A percentile compares a stretch with the other conserved stretches of the same genome.
These are phyloP conservation scores for Drosophila leonis DNA, from an alignment of 2,888 invertebrate species.

Conservation along the genomic window DNA sequence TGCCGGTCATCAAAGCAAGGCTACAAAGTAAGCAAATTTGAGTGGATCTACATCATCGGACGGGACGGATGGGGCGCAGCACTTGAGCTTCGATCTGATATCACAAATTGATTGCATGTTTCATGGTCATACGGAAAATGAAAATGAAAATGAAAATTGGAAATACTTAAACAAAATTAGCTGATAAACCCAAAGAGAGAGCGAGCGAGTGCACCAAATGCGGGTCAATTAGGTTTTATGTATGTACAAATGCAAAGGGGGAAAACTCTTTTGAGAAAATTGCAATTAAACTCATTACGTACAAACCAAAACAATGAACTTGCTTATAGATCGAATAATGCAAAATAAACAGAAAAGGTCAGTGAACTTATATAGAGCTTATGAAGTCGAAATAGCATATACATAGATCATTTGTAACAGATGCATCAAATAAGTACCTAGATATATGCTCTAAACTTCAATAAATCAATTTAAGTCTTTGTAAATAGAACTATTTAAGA, in stretches of 20 bases:
- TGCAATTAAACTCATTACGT: conserved; percentile 10
- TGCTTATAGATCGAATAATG: not conserved
- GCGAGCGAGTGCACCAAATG: conserved; percentile 26
- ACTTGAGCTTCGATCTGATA: conserved; percentile 56
- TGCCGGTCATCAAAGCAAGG: conserved; percentile 41
- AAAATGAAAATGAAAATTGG: conserved; percentile 19
- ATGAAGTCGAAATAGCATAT: not conserved
- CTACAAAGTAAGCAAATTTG: conserved; percentile 57
- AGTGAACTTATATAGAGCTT: not conserved
- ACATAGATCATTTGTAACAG: not conserved
- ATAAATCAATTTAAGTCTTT: not conserved
- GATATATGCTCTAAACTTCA: too few relatives aligned
- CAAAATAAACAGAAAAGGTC: not conserved
- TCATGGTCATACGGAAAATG: conserved; percentile 54
- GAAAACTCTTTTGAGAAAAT: conserved; percentile 17
- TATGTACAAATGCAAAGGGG: not conserved
- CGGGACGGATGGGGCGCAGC: conserved; percentile 21
- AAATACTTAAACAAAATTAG: conserved; percentile 40
- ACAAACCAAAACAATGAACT: not conserved
- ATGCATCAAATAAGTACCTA: not conserved
- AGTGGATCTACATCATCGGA: conserved; percentile 46
- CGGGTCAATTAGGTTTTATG: conserved; percentile 32
- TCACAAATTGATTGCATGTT: conserved; percentile 53
- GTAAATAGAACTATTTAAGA: not conserved
- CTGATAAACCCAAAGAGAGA: conserved; percentile 41